Evolutionary conservation across 2,113 vertebrate species (phyloP), one percentile per base, ranked within the genome.

Genomic region (Gavia stellata): DNA sequence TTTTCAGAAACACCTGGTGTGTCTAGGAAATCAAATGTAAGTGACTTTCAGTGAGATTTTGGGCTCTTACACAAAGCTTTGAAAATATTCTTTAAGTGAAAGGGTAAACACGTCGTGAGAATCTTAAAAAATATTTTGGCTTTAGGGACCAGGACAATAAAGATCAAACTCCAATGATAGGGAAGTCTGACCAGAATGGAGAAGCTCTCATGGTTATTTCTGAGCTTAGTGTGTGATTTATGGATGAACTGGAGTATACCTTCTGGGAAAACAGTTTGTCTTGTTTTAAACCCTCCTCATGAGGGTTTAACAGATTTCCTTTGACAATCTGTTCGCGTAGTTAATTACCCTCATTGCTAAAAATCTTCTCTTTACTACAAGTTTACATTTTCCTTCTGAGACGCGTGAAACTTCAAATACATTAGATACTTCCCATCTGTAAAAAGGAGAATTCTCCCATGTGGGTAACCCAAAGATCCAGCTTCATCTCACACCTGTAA

Each of bases 341-440:
- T 62, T 92, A 86, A 89, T 89, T 92, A 82, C 40, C 7, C 10
- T 92, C 16, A 2, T 44, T 82, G 81, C 89, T 94, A 94, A 95
- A 96, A 96, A 49, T 61, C 26, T 75, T 88, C 71, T 88, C 67
- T 86, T 89, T 92, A 93, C 83, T 87, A 75, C 70, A 72, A 84
- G 56, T 89, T 81, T 89, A 93, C 0, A 0, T 92, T 79, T 92
- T 72, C 61, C 61, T 92, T 80, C 21, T 0, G 1, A 92, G 65
- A 61, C 0, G 0, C 1, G 20, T 79, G 62, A 91, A 84, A 68
- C 70, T 84, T 81, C 40, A 34, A 24, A 56, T 63, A n/a, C 36
- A 21, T 38, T 49, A 59, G 47, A 26, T n/a, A 44, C 33, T 78
- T 70, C 36, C n/a, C 49, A 44, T 58, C 47, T 74, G 36, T 81